These are phyloP conservation scores for Macrotrachela quadricornifera DNA, from an alignment of 1,140 invertebrate genomes.

Conservation along the genomic window DNA sequence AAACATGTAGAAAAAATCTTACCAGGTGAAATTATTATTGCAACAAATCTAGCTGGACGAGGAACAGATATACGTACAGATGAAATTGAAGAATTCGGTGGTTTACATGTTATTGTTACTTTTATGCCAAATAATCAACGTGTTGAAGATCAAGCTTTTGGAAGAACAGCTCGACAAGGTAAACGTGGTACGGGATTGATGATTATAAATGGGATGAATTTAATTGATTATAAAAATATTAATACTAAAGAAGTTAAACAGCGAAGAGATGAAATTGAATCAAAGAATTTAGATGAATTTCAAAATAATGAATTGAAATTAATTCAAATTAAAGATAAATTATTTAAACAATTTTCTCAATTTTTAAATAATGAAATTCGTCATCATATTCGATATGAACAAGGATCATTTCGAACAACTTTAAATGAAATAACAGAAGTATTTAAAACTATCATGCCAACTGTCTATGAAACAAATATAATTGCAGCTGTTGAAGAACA, in stretches of 20 bases:
- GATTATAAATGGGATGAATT: neutral
- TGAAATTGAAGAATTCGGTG: neutral
- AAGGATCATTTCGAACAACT: neutral
- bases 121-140: constrained; percentile 3
- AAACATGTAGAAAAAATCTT: neutral
- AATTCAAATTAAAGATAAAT: neutral
- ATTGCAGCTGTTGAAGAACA: neutral
- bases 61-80: constrained; percentile 1
- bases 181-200: neutral
- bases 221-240: no score
- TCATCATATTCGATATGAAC: neutral
- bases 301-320: neutral
- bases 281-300: neutral
- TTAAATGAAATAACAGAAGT: neutral
- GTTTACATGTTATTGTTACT: neutral
- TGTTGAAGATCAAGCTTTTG: constrained; percentile 1
- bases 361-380: constrained; percentile 4
- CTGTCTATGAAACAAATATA: neutral
- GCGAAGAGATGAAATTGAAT: neutral
- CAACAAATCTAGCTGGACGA: constrained; percentile 1
- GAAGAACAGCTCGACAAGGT: neutral
- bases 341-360: neutral
- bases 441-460: neutral
- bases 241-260: neutral
- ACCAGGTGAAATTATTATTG: neutral